These are phyloP conservation scores for Podabrus alpinus DNA, from an alignment of 2,888 invertebrate genomes.

Conservation along the genomic window DNA sequence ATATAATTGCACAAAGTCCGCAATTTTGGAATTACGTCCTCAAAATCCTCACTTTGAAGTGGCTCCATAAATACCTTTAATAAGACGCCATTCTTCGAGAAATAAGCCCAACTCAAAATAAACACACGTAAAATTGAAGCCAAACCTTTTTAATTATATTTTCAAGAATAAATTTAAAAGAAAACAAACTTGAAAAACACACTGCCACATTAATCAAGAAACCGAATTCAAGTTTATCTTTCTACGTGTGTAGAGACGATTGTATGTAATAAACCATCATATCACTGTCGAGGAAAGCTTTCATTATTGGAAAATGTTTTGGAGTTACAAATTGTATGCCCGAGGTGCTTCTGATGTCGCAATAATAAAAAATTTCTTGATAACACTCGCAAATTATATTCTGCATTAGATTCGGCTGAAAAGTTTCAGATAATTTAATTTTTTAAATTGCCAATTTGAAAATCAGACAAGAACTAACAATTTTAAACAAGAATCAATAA, in stretches of 20 bases:
- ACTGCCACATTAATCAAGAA: neutral
- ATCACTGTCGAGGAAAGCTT: neutral
- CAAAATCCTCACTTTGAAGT: slow-evolving; percentile 3
- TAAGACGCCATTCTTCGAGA: no score
- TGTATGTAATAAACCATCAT: neutral
- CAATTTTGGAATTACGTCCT: slow-evolving; percentile 10
- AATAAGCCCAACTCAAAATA: no score
- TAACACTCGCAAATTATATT: neutral
- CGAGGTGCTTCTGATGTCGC: neutral
- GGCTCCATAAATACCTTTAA: no score
- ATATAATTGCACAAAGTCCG: slow-evolving; percentile 19
- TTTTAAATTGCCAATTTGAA: neutral
- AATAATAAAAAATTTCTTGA: neutral
- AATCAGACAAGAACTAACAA: neutral
- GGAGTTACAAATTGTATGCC: neutral
- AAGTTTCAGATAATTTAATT: neutral
- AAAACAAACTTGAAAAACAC: no score
- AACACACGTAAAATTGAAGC: no score
- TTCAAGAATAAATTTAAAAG: no score
- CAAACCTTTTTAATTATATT: no score
- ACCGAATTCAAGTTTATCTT: neutral
- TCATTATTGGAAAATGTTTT: neutral
- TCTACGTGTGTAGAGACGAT: neutral
- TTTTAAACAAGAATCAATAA: no score
- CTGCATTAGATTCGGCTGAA: neutral